Evolutionary conservation across 2,113 vertebrate genomes (phyloP).

Genomic region (Perognathus longimembris): DNA sequence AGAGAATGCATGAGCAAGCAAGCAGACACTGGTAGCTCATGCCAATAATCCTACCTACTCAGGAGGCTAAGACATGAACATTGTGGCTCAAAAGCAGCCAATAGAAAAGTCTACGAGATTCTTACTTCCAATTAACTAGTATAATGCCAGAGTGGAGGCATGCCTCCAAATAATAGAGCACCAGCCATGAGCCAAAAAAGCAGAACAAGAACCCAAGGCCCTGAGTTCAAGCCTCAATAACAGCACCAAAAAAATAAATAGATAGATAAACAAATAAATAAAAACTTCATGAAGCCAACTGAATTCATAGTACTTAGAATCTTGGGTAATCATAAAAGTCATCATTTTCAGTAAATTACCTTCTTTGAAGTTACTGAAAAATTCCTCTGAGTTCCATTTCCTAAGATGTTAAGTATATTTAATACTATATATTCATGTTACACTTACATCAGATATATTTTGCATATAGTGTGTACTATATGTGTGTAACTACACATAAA

Average conservation of each 20-base stretch:
- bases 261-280: background rate
- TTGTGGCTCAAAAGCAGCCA: too few species aligned
- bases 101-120: too few species aligned
- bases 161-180: too few species aligned
- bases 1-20: background rate
- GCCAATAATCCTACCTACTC: too few species aligned
- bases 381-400: conserved; percentile 21
- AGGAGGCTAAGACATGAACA: too few species aligned
- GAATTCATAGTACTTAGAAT: background rate
- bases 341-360: background rate
- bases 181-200: too few species aligned
- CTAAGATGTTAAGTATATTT: conserved; percentile 11
- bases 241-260: too few species aligned
- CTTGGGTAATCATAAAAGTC: background rate
- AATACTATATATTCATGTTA: background rate
- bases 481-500: background rate
- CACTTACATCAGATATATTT: background rate
- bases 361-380: background rate
- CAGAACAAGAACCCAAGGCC: too few species aligned
- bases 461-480: background rate
- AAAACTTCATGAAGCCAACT: background rate
- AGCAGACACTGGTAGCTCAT: too few species aligned
- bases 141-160: too few species aligned
- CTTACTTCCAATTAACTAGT: too few species aligned
- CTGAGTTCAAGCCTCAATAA: too few species aligned